Evolutionary conservation across 2,113 vertebrate genomes (phyloP).

Genomic region (Chionomys nivalis): DNA sequence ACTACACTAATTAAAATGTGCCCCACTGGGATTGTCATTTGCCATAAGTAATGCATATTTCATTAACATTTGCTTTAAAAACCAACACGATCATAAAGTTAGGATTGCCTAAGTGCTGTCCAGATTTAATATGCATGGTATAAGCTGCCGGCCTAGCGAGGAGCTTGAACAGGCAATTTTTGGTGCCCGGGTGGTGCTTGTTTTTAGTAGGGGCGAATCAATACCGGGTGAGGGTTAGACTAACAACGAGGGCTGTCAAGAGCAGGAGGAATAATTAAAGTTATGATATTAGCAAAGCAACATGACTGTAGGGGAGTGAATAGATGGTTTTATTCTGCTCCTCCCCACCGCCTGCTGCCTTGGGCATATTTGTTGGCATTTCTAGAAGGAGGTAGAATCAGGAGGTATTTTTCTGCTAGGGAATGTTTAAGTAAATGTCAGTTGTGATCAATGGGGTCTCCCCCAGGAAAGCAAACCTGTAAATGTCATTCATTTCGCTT

Average conservation of each 20-base stretch:
- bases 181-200: constrained; percentile 22
- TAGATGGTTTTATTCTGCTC: constrained; percentile 47
- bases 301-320: constrained; percentile 26
- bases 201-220: constrained; percentile 22
- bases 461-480: constrained; percentile 40
- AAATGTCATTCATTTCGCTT: constrained; percentile 70
- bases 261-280: constrained; percentile 70
- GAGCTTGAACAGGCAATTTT: constrained; percentile 59
- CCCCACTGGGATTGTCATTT: constrained; percentile 80
- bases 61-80: constrained; percentile 85
- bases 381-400: constrained; percentile 49
- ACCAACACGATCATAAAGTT: constrained; percentile 77
- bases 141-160: constrained; percentile 26
- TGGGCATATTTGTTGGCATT: constrained; percentile 51
- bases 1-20: constrained; percentile 85
- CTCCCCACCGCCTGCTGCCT: neutral
- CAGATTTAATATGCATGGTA: constrained; percentile 69
- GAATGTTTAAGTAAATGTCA: constrained; percentile 75
- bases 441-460: constrained; percentile 66
- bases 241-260: constrained; percentile 54
- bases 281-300: constrained; percentile 70
- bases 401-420: constrained; percentile 54
- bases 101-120: constrained; percentile 78
- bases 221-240: constrained; percentile 56
- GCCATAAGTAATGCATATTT: constrained; percentile 82